Evolutionary conservation across 2,797 vertebrate species (phyloP), one percentile per base, ranked within the genome.

Genomic region (Siniperca undulata): DNA sequence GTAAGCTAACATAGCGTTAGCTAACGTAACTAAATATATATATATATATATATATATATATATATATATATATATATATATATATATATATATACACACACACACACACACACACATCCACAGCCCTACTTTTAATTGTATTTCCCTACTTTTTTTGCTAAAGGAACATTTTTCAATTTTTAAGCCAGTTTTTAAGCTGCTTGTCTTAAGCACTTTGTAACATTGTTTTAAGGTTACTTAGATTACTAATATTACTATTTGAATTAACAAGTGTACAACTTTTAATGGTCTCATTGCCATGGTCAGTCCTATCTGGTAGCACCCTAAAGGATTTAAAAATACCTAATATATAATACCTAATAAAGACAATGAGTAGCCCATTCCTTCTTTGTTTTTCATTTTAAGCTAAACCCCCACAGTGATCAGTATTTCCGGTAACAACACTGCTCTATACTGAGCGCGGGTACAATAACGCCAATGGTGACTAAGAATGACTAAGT

Each of bases 341-440:
- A 30, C 30, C 30, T 30, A 30, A 30, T 30, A 30, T 30, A 30
- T 30, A 30, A 30, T 30, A 30, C 30, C 30, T 30, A 30, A 30
- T 30, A 30, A 30, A 30, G 30, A 30, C 30, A 30, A 30, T 30
- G 30, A 53, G 34, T 30, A 55, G 50, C 50, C 34, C 8, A 34
- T 55, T 55, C 30, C 22, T 55, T 69, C 20, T 38, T 70, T 24
- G n/a, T 70, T 27, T 56, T 56, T 56, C 44, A 24, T 56, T 36
- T 40, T 17, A 34, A 20, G 20, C 67, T 70, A 24, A 56, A n/a
- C 68, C 68, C 52, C 52, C 68, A 56, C 52, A 70, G 52, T 53
- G 14, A 42, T 14, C 34, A 24, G 20, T 11, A 70, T 56, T 70
- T 55, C 52, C 16, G 40, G 68, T 48, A 67, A 48, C 24, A 48